These are phyloP conservation scores for Aleiodes leptofemur DNA, from an alignment of 2,888 invertebrate genomes.

Conservation along the genomic window DNA sequence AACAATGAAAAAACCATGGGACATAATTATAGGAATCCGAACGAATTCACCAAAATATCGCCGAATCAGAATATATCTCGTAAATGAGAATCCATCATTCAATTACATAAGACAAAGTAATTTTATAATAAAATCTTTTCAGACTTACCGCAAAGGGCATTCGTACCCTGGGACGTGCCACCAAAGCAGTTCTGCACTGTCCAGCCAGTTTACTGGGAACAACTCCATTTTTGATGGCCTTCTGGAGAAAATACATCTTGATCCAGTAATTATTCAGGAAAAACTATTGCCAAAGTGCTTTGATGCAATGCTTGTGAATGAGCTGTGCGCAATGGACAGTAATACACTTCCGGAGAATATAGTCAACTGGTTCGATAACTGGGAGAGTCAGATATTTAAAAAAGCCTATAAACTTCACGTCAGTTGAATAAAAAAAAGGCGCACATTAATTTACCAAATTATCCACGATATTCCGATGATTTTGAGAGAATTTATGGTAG, in stretches of 20 bases:
- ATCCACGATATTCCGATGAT: not conserved
- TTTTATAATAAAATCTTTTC: slow-evolving; percentile 14
- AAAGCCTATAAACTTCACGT: not conserved
- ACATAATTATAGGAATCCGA: too few relatives aligned
- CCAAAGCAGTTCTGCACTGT: slow-evolving; percentile 45
- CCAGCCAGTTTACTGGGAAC: slow-evolving; percentile 44
- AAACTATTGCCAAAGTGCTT: not conserved
- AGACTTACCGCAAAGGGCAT: slow-evolving; percentile 56
- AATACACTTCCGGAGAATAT: slow-evolving; percentile 15
- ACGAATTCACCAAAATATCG: too few relatives aligned
- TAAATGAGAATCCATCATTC: too few relatives aligned
- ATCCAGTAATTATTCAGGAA: not conserved
- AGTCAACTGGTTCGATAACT: slow-evolving; percentile 2
- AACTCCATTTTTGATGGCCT: slow-evolving; percentile 45
- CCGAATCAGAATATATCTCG: too few relatives aligned
- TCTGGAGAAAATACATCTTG: slow-evolving; percentile 52
- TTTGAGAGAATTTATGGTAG: not conserved
- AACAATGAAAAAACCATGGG: too few relatives aligned
- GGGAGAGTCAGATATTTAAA: not conserved
- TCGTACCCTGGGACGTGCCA: slow-evolving; percentile 51
- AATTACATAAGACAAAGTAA: slow-evolving; percentile 50
- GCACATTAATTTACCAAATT: too few relatives aligned
- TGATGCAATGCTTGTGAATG: slow-evolving; percentile 21
- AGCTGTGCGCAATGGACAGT: not conserved
- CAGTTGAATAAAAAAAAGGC: not conserved